phyloP scores from a whole-genome alignment of 2,797 vertebrate species.

The Gastrophryne carolinensis region DNA sequence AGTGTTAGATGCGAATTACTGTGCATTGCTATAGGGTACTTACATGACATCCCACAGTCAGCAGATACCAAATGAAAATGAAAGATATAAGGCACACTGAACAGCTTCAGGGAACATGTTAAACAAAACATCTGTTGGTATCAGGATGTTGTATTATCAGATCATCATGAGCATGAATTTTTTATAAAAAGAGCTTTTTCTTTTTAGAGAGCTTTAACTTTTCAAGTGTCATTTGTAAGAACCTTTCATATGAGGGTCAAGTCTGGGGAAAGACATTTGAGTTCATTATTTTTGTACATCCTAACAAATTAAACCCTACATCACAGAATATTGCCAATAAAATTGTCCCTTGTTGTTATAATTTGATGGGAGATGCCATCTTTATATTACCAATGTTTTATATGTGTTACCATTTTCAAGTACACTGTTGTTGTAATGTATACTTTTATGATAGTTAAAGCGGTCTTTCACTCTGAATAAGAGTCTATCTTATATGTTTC shows the following conservation, averaged over 20 bases:
- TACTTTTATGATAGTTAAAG: too few species aligned
- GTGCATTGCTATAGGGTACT: slow-evolving; percentile 80
- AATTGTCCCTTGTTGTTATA: too few species aligned
- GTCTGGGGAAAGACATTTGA: slow-evolving; percentile 64
- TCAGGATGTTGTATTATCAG: slow-evolving; percentile 81
- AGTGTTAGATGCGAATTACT: slow-evolving; percentile 76
- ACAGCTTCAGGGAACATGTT: slow-evolving; percentile 88
- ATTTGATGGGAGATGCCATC: too few species aligned
- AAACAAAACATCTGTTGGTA: slow-evolving; percentile 88
- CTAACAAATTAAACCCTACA: too few species aligned
- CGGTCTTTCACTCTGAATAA: too few species aligned
- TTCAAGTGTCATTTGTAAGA: slow-evolving; percentile 75
- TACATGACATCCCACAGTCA: slow-evolving; percentile 81
- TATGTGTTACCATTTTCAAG: too few species aligned
- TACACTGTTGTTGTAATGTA: too few species aligned
- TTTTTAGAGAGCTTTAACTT: slow-evolving; percentile 68
- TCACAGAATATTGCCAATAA: too few species aligned
- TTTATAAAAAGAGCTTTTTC: slow-evolving; percentile 73
- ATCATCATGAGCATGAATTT: slow-evolving; percentile 81
- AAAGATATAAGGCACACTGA: slow-evolving; percentile 87
- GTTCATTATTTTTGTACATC: slow-evolving; percentile 57
- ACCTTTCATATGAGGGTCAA: slow-evolving; percentile 73
- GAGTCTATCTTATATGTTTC: too few species aligned
- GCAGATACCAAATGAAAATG: slow-evolving; percentile 93
- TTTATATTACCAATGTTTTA: too few species aligned